Base-by-base conservation (phyloP, 2,888 invertebrate genomes). In the Steinernema carpocapsae region DNA sequence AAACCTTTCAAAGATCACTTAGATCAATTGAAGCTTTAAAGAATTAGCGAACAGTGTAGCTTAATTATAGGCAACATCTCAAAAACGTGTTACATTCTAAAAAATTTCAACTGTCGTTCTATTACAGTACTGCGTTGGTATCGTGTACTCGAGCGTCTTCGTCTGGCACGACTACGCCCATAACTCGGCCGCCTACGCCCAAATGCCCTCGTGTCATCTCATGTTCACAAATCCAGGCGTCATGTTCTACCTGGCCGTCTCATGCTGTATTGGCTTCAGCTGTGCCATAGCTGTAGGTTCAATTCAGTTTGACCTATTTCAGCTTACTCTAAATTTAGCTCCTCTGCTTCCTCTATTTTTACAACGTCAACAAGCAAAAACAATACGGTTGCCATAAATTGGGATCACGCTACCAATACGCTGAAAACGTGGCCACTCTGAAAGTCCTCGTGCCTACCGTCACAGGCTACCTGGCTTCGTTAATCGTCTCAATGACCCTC, bases 381-480 rank as follows among this genome's bases (percentile, higher is more conserved):
- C 29, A 59, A 22, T 43, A 72, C 52, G 37, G 29, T 0, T 26
- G 48, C 14, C 37, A 42, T 10, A 17, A 29, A n/a, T 22, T 74
- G 22, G 59, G 72, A 24, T 32, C 51, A 17, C 71, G 74, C 0
- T 74, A 74, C 43, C 74, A 74, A 26, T 74, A 71, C 71, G 29
- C 29, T 0, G 71, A 71, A 17, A 74, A 51, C 19, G 51, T 71
- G n/a, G 52, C 71, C 29, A 74, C 74, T 17, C 59, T 74, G 26
- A 52, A 48, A 43, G 74, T 71, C 14, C 71, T 74, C 10, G 19
- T 74, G 43, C 74, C 74, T 1, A 52, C 74, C 2, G 46, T 74
- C 7, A 43, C 46, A 17, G 74, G 74, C 71, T 74, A 74, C 42
- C 45, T 71, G 24, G 74, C 72, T 17, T 71, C 70, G 19, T 19